Conservation (phyloP, 2,888 invertebrate genomes). For the Eurytoma californica region DNA sequence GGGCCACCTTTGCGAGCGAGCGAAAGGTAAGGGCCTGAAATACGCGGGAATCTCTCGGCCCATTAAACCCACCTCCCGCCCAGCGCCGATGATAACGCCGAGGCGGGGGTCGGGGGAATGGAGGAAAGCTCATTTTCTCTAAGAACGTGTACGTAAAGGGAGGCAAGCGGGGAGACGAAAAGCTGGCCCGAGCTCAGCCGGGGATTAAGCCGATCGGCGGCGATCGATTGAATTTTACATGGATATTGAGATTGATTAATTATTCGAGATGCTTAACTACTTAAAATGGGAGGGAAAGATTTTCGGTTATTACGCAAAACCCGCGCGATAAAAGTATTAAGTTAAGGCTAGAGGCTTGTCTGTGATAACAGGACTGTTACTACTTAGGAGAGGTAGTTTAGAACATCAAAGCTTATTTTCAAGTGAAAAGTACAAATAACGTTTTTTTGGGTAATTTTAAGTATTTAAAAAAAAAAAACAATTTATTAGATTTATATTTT, state of each 20-base stretch:
- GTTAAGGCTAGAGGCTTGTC: neutral
- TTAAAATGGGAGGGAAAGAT: neutral
- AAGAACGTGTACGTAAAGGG: neutral
- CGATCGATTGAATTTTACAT: constrained; percentile 54
- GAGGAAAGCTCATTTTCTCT: constrained; percentile 56
- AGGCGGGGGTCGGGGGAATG: constrained; percentile 52
- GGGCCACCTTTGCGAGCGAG: constrained; percentile 52
- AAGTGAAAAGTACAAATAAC: too few relatives aligned
- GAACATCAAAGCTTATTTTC: neutral
- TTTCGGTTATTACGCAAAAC: neutral
- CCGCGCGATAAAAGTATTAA: too few relatives aligned
- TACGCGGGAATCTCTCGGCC: constrained; percentile 67
- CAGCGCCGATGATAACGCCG: constrained; percentile 31
- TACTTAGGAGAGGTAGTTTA: neutral
- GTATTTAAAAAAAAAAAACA: too few relatives aligned
- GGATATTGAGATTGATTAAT: constrained; percentile 52
- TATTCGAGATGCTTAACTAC: neutral
- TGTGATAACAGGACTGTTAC: neutral
- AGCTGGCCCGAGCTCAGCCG: constrained; percentile 18
- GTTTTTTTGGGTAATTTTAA: too few relatives aligned
- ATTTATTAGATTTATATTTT: too few relatives aligned
- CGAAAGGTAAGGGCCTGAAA: constrained; percentile 64
- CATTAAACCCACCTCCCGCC: constrained; percentile 63
- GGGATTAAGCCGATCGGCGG: constrained; percentile 55
- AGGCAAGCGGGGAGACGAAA: neutral